Evolutionary conservation across 1,140 invertebrate species (phyloP).

Genomic region (Epicauta chinensis): DNA sequence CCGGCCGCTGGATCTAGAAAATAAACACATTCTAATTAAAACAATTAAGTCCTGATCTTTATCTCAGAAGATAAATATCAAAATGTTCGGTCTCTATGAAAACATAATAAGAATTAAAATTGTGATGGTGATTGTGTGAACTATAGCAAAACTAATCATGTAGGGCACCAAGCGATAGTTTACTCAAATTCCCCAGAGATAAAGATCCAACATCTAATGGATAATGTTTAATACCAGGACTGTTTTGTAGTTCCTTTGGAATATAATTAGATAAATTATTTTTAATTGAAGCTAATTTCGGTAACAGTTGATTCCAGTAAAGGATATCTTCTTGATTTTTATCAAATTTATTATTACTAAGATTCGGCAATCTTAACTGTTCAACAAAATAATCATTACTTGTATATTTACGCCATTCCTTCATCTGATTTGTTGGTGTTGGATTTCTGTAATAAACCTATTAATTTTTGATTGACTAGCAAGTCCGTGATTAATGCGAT

Average conservation of each 20-base stretch:
- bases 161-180: too few relatives aligned
- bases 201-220: not conserved
- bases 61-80: too few relatives aligned
- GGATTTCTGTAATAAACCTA: slow-evolving; percentile 37
- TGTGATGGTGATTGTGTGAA: too few relatives aligned
- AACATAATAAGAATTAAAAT: too few relatives aligned
- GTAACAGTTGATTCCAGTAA: slow-evolving; percentile 34
- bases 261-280: slow-evolving; percentile 21
- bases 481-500: too few relatives aligned
- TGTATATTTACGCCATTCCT: slow-evolving; percentile 54
- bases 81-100: too few relatives aligned
- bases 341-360: not conserved
- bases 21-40: slow-evolving; percentile 8
- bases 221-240: slow-evolving; percentile 26
- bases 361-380: slow-evolving; percentile 27
- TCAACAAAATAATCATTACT: slow-evolving; percentile 44
- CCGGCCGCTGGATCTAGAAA: slow-evolving; percentile 40
- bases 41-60: slow-evolving; percentile 1
- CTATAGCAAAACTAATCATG: too few relatives aligned
- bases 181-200: too few relatives aligned
- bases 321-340: slow-evolving; percentile 21
- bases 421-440: slow-evolving; percentile 47
- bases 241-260: slow-evolving; percentile 30
- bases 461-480: too few relatives aligned
- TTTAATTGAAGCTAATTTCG: slow-evolving; percentile 23